These are phyloP conservation scores for Spinus pinus DNA, from an alignment of 2,797 vertebrate genomes.

Conservation along the genomic window DNA sequence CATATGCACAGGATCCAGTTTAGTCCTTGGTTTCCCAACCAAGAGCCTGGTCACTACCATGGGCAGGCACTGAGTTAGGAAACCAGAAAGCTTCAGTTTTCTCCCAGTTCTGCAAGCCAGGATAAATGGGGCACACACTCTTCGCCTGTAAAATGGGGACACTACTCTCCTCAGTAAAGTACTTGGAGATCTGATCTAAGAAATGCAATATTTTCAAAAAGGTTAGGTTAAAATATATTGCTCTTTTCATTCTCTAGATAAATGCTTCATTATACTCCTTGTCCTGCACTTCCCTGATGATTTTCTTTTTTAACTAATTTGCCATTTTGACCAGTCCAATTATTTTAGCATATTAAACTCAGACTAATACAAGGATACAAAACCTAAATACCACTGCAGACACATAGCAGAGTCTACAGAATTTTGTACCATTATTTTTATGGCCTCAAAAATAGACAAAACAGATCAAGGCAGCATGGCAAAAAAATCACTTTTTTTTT, in stretches of 20 bases:
- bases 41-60: background rate
- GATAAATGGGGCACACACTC: background rate
- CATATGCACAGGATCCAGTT: background rate
- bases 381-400: background rate
- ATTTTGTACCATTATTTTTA: background rate
- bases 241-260: background rate
- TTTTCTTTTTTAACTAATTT: background rate
- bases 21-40: background rate
- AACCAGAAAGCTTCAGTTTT: background rate
- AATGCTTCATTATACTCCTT: background rate
- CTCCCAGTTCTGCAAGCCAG: background rate
- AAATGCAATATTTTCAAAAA: background rate
- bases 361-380: background rate
- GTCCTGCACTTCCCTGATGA: background rate
- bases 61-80: background rate
- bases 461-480: background rate
- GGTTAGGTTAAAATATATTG: background rate
- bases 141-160: background rate
- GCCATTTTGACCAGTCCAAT: conserved; percentile 10
- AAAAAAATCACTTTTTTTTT: background rate
- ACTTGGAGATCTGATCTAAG: background rate
- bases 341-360: conserved; percentile 5
- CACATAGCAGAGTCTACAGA: background rate
- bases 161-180: background rate
- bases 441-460: background rate